Base-by-base conservation (phyloP, 2,888 invertebrate genomes). In the Sarcophaga rosellei region DNA sequence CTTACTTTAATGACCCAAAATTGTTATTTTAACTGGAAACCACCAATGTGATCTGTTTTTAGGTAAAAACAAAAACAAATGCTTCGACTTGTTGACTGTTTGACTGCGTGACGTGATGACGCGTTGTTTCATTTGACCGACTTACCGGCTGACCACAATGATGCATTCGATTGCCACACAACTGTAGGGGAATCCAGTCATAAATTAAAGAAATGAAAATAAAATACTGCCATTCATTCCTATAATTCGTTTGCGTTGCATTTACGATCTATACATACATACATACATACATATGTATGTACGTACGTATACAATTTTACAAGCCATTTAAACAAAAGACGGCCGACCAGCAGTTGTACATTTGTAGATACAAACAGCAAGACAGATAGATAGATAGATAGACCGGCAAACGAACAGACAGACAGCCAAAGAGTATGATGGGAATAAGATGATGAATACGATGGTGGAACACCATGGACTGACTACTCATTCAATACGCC, bases 141-240 rank as follows among this genome's bases (percentile, higher is more conserved):
- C 35, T 25, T 66, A 75, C 53, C 25, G 35, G 44, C n/a, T 12
- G 62, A 68, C 63, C 68, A 53, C 59, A 63, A 68, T 79, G 73
- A 82, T 82, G 81, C 77, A 70, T 61, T 65, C 80, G 65, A 21
- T 53, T 80, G 79, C 68, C 83, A 76, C 66, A 81, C 73, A 81
- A 81, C 12, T 86, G 83, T 86, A 83, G 81, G 88, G 86, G 76
- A 80, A 44, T 78, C 70, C 66, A 72, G 70, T 74, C 76, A 84
- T 78, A 81, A 84, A 75, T 80, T 74, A 69, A 79, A 79, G 47
- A 82, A 78, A 81, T 84, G 74, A 72, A 85, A 87, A 84, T 85
- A 85, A 88, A 87, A 86, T 78, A 87, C 84, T 82, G 83, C 84
- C 88, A 88, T 88, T 89, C 89, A 89, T 88, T 89, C 88, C 85